A percentile compares a stretch with the other conserved stretches of the same genome.
phyloP scores from a whole-genome alignment of 1,140 invertebrate genomes.

The Atta texana region DNA sequence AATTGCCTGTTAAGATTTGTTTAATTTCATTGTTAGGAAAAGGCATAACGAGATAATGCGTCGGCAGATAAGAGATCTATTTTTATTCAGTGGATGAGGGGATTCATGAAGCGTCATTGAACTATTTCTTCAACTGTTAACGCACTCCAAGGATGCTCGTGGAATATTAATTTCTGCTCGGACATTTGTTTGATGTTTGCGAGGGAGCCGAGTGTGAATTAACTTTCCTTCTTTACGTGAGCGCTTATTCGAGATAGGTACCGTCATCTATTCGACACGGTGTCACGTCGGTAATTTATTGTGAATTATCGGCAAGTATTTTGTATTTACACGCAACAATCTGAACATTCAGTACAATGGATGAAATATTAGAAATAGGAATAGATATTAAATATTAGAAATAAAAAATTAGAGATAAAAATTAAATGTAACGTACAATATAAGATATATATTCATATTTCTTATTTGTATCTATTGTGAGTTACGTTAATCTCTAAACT shows the following conservation, averaged over 20 bases:
- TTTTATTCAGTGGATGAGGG: background rate
- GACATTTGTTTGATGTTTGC: background rate
- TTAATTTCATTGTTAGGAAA: slow-evolving; percentile 23
- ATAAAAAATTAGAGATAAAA: too few relatives aligned
- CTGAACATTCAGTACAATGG: background rate
- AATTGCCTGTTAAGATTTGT: slow-evolving; percentile 3
- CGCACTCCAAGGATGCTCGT: background rate
- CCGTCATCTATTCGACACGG: background rate
- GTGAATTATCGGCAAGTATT: background rate
- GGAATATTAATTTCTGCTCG: slow-evolving; percentile 23
- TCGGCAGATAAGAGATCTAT: slow-evolving; percentile 22
- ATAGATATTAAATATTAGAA: too few relatives aligned
- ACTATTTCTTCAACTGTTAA: slow-evolving; percentile 5
- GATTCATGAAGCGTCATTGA: background rate
- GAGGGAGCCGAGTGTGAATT: background rate
- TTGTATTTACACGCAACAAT: background rate
- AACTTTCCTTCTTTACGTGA: background rate
- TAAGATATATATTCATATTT: too few relatives aligned
- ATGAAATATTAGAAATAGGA: too few relatives aligned
- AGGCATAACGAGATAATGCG: slow-evolving; percentile 31
- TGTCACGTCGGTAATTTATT: background rate
- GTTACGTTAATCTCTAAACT: too few relatives aligned
- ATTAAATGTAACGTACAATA: too few relatives aligned
- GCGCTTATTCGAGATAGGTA: too few relatives aligned
- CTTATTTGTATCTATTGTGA: too few relatives aligned